Evolutionary conservation across 2,113 vertebrate species (phyloP), one percentile per base, ranked within the genome.

Genomic region (Microcebus murinus): DNA sequence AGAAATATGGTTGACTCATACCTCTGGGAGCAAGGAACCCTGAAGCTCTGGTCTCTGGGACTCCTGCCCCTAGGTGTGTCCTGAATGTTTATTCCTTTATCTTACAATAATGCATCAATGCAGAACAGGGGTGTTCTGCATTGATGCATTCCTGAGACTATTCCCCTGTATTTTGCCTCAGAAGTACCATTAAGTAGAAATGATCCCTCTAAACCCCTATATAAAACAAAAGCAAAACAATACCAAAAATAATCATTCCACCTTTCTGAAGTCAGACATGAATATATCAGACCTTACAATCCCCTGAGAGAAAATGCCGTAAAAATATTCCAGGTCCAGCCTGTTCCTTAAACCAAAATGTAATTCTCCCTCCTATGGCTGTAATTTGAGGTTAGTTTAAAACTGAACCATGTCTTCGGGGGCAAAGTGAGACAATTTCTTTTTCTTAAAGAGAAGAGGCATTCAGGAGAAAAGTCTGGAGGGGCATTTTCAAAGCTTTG

Each of bases 341-440:
- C 57, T 45, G 17, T 57, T 76, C 63, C 83, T 93, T 96, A 96
- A 90, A 74, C 90, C 45, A 59, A 95, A 84, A 91, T 84, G 0
- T 0, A 87, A 84, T 88, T 84, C 42, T 68, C 34, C 18, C 23
- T 93, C 27, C n/a, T 84, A 42, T 61, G 20, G 18, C 45, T 65
- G 18, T 77, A 79, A 87, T 88, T 90, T 88, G 87, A 93, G 63
- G 27, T 91, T 91, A 76, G 27, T 91, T 95, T 96, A 89, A 92
- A 96, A 89, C 45, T 11, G 9, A 93, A 11, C 63, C 34, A 82
- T 65, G 52, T 95, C 83, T 93, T 88, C n/a, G 10, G 59, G 77
- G 39, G 23, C 18, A 87, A 52, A 59, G 70, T 52, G 45, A 87
- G 70, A 65, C 21, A 45, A 57, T 93, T 94, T 92, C 42, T 93